Evolutionary conservation across 2,888 invertebrate genomes (phyloP), one percentile per base, ranked within the genome.

Genomic region (Exephanes ischioxanthus): DNA sequence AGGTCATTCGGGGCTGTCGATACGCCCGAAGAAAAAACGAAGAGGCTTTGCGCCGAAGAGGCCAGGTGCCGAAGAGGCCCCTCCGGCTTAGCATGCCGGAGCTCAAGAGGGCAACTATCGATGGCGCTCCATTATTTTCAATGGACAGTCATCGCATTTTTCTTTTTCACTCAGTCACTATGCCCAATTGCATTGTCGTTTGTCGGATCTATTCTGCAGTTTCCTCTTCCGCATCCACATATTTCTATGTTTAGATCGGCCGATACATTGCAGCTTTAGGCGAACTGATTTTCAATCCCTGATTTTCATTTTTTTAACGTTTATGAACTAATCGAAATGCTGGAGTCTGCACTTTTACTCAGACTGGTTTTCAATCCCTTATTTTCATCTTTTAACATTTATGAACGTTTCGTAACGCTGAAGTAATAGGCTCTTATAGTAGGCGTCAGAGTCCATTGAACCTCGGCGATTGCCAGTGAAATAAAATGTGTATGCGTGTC

Each of bases 11-110:
- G 37, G 33, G 33, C 41, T 37, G n/a, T 6, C 66, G 26, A 41
- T 41, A 0, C n/a, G 37, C 37, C n/a, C 45, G 48, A 68, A 48
- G 68, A 51, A 48, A 26, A 4, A 51, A 68, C 7, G 41, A 41
- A 41, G 41, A 41, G 41, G 41, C 41, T 41, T 41, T 9, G 41
- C 9, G 9, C 41, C 2, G 68, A 68, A 68, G 68, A 68, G 48
- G 68, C 68, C 26, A 68, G 19, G 45, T 22, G 68, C 68, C 68
- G 68, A 68, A 68, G 68, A 68, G 68, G 68, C 41, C 41, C 41
- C 41, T 41, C 41, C 41, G 41, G 41, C 41, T 41, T 41, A 41
- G 41, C 41, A 9, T 41, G 33, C 33, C 33, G 33, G 33, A 33
- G 33, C 33, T 33, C 33, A 33, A 33, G 33, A 33, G 33, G 33